Evolutionary conservation across 2,888 invertebrate species (phyloP).

Genomic region (Lobophora halterata): DNA sequence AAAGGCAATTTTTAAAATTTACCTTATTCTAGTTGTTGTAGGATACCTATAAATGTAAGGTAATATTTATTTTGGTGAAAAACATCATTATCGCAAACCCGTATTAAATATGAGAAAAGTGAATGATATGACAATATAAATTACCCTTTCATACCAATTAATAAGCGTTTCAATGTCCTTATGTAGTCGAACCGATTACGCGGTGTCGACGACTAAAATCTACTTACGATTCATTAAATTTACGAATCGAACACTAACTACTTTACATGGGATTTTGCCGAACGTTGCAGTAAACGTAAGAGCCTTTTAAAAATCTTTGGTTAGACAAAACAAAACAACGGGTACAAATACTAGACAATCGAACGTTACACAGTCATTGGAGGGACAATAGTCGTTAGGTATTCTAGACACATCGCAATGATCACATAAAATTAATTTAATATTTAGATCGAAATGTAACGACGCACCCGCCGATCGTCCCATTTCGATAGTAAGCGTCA

Average conservation of each 20-base stretch:
- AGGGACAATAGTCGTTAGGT: constrained; percentile 77
- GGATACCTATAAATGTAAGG: constrained; percentile 74
- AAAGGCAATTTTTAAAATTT: constrained; percentile 77
- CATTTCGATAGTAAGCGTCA: constrained; percentile 77
- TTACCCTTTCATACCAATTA: constrained; percentile 82
- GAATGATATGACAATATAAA: constrained; percentile 82
- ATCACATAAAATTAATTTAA: constrained; percentile 72
- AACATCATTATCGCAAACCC: constrained; percentile 81
- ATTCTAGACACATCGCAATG: constrained; percentile 77
- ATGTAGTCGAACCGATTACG: constrained; percentile 69
- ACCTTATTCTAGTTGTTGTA: constrained; percentile 76
- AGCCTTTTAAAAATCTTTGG: constrained; percentile 73
- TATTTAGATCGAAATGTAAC: constrained; percentile 67
- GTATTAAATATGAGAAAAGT: constrained; percentile 81
- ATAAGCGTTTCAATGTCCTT: constrained; percentile 82
- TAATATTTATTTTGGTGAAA: constrained; percentile 79
- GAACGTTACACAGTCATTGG: constrained; percentile 76
- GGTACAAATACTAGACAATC: constrained; percentile 72
- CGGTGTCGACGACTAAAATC: constrained; percentile 69
- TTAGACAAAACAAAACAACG: constrained; percentile 74
- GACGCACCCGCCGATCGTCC: constrained; percentile 60
- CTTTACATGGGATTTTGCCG: constrained; percentile 67
- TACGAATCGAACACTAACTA: constrained; percentile 76
- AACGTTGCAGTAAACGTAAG: constrained; percentile 64
- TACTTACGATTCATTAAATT: constrained; percentile 72